These are phyloP conservation scores for Lucilia sericata DNA, from an alignment of 1,140 invertebrate species.

Conservation along the genomic window DNA sequence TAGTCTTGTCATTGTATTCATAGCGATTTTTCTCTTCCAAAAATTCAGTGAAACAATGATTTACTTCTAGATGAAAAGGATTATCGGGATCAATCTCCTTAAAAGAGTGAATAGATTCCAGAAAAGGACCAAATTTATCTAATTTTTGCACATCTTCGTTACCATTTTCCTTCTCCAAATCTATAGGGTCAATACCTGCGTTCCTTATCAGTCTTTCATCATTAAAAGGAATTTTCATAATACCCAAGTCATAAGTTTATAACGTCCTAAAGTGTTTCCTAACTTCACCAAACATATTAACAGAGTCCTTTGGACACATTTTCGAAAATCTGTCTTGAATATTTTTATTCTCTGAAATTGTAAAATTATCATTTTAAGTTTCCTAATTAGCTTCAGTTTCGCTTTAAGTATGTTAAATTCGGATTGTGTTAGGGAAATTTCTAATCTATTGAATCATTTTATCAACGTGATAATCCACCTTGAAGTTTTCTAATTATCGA, in stretches of 20 bases:
- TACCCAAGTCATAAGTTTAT: not conserved
- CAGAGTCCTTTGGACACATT: not conserved
- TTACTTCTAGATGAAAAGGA: not conserved
- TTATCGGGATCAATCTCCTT: not conserved
- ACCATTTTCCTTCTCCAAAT: slow-evolving; percentile 6
- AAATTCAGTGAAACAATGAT: slow-evolving; percentile 16
- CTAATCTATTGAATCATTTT: slow-evolving; percentile 11
- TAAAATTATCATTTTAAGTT: not conserved
- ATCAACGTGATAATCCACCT: not conserved
- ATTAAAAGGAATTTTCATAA: not conserved
- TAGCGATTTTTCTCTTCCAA: not conserved
- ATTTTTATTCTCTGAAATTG: slow-evolving; percentile 8
- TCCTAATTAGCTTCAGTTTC: slow-evolving; percentile 26
- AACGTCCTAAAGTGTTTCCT: not conserved
- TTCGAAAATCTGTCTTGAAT: not conserved
- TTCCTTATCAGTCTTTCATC: not conserved
- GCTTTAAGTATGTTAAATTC: not conserved
- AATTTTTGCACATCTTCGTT: not conserved
- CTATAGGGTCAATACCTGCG: not conserved
- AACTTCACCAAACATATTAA: slow-evolving; percentile 22
- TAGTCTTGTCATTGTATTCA: not conserved
- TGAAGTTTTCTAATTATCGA: not conserved
- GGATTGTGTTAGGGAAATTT: not conserved
- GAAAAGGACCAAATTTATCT: not conserved
- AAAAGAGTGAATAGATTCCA: slow-evolving; percentile 7